Evolutionary conservation across 2,113 vertebrate genomes (phyloP).

Genomic region (Australoheros scitulus): DNA sequence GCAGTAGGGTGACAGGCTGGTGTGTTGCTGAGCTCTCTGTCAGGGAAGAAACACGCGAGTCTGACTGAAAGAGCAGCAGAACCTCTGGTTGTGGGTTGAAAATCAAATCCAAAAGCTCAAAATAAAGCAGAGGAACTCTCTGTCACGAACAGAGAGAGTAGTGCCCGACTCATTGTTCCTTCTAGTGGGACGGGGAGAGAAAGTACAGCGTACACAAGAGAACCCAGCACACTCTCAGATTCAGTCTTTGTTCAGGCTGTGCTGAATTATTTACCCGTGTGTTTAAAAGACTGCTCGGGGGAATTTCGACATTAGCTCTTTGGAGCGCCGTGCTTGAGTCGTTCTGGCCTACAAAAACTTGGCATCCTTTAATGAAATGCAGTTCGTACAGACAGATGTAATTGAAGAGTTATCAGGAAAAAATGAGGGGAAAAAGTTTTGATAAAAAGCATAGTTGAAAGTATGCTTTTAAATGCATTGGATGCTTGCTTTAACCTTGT

Average conservation of each 20-base stretch:
- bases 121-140: conserved; percentile 25
- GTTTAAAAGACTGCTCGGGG: conserved; percentile 65
- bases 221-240: conserved; percentile 38
- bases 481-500: conserved; percentile 51
- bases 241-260: conserved; percentile 65
- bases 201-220: conserved; percentile 53
- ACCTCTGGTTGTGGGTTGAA: neutral
- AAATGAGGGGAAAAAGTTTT: neutral
- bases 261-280: conserved; percentile 75
- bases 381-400: conserved; percentile 25
- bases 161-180: conserved; percentile 46
- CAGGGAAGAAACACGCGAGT: neutral
- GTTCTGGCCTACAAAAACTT: conserved; percentile 37
- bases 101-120: conserved; percentile 30
- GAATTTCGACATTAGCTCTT: conserved; percentile 55
- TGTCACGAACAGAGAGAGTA: conserved; percentile 27
- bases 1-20: conserved; percentile 60
- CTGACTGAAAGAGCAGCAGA: conserved; percentile 17
- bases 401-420: conserved; percentile 52
- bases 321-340: conserved; percentile 23
- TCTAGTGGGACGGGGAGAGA: conserved; percentile 61
- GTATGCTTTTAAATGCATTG: conserved; percentile 38
- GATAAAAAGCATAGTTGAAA: conserved; percentile 36
- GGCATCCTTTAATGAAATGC: conserved; percentile 37
- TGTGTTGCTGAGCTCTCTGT: conserved; percentile 1